Evolutionary conservation across 2,113 vertebrate species (phyloP), one percentile per base, ranked within the genome.

Genomic region (Antechinus flavipes): DNA sequence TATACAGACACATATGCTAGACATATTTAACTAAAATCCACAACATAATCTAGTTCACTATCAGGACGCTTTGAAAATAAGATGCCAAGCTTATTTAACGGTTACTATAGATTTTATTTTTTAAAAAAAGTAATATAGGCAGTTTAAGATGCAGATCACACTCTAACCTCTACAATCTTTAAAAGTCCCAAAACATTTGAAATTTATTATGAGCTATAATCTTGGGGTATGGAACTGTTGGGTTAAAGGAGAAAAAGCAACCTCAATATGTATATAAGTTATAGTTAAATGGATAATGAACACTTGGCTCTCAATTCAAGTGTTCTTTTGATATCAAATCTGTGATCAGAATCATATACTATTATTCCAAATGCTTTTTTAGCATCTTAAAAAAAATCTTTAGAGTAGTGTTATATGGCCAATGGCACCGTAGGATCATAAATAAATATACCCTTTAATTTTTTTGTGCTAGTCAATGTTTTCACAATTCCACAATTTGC

Each of bases 31-130:
- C 61, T 68, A 68, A 35, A 35, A n/a, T n/a, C 4, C 4, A 76
- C 16, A 76, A 76, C 35, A 84, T 97, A 89, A 95, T 96, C 94
- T 96, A 91, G 95, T 95, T 97, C 97, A 97, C 96, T 95, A 97
- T 91, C 90, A 96, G 93, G 91, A 53, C 93, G 90, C 94, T 97
- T 96, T 93, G 92, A 93, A 97, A 90, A n/a, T 93, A 98, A 97
- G 97, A 35, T 76, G 61, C 97, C 97, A 97, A 96, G 96, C 96
- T 95, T 95, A 94, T 97, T 98, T 97, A 96, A 76, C 94, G 94
- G 93, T 94, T 90, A 89, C 30, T 93, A 98, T 98, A 95, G 97
- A 98, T 96, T 97, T 97, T 68, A 35, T 95, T n/a, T n/a, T n/a
- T n/a, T n/a, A 54, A 52, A 49, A 97, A n/a, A 35, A 42, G 19